Base-by-base conservation (phyloP, 2,797 vertebrate genomes). In the Argya squamiceps region DNA sequence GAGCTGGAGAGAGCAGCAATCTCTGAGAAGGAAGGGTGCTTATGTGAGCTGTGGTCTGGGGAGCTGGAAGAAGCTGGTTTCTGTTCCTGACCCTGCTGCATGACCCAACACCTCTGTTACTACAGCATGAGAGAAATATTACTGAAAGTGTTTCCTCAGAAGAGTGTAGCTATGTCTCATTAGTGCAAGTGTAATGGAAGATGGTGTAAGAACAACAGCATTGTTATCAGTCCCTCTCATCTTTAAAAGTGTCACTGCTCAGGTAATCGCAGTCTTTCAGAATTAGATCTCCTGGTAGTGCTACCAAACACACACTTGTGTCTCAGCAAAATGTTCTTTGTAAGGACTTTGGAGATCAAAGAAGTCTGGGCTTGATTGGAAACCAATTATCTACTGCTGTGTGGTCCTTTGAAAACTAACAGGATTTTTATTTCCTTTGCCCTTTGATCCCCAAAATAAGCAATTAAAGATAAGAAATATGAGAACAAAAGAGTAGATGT, bases 301-400 rank as follows among this genome's bases (percentile, higher is more conserved):
- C 71, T 85, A 46, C 55, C 6, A 15, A 69, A 64, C 89, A 52
- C 56, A 20, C 9, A 8, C 76, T 76, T 70, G 44, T 87, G 70
- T 82, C 74, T 73, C 74, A 94, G 80, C 49, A 74, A 82, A 94
- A 53, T 47, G 41, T 74, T 92, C 91, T 92, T 75, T 76, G 65
- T 73, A 39, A 84, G 47, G 50, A 64, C 49, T 89, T 56, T 29
- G 19, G 77, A 92, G 80, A 96, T 94, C 83, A 96, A 92, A 93
- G 92, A 41, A 58, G 26, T n/a, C 67, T 84, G 84, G 81, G 67
- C 70, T 92, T 96, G 89, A 90, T 70, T 97, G 93, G 95, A 95
- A 96, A 94, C 91, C 85, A 95, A 71, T 97, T 96, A 92, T 52
- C 93, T 84, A 60, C 80, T 88, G 85, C 85, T 90, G 44, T 56